phyloP scores from a whole-genome alignment of 2,113 vertebrate genomes.

The Oreotrochilus melanogaster region DNA sequence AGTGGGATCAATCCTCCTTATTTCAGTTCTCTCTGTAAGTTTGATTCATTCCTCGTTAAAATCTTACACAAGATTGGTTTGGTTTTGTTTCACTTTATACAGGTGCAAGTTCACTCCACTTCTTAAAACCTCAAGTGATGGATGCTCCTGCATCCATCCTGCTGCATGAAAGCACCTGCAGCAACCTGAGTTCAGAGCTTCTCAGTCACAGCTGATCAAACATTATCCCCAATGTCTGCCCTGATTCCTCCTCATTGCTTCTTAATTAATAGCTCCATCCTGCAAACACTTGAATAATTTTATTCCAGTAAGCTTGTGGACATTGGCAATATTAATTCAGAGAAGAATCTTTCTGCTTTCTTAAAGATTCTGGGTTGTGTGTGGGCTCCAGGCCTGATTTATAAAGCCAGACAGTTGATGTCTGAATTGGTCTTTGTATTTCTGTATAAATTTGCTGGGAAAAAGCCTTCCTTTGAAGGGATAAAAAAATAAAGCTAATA shows the following conservation, averaged over 20 bases:
- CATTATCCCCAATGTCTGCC: fast-evolving
- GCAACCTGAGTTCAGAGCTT: background rate
- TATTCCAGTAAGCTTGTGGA: background rate
- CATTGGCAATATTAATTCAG: background rate
- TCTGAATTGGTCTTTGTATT: background rate
- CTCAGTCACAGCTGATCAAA: background rate
- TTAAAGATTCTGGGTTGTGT: background rate
- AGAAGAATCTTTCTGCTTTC: background rate
- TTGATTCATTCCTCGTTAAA: background rate
- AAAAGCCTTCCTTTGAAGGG: background rate
- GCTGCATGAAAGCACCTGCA: fast-evolving
- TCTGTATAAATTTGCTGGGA: background rate
- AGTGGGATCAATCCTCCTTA: background rate
- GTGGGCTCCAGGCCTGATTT: background rate
- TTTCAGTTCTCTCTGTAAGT: background rate
- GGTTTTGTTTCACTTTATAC: background rate
- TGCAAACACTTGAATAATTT: background rate
- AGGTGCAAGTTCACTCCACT: fast-evolving
- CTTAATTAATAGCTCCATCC: background rate
- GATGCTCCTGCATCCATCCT: no score
- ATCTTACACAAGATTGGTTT: no score
- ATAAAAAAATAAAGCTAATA: background rate
- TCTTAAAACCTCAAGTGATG: background rate
- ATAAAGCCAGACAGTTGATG: background rate
- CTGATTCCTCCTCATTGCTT: background rate